Percentiles rank a stretch among this genome's conserved stretches.
Conservation (phyloP, 2,113 vertebrate species). For the Plestiodon gilberti region DNA sequence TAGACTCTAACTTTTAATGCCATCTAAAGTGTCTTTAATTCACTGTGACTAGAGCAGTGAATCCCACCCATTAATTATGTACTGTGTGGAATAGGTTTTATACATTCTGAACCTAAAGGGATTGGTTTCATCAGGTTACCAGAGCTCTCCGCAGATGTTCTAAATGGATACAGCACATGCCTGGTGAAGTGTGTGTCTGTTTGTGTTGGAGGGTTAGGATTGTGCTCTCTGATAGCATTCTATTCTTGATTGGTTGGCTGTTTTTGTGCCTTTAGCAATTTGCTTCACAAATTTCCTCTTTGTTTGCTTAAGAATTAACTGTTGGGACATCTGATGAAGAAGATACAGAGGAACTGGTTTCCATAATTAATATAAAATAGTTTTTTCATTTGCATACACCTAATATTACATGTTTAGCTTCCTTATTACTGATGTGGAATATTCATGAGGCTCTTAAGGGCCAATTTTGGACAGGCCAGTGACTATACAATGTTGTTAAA, state of each 20-base stretch:
- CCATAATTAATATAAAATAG: neutral
- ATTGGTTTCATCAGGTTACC: neutral
- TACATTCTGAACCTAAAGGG: neutral
- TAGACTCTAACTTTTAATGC: neutral
- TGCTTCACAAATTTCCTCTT: neutral
- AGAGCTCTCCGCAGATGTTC: neutral
- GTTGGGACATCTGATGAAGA: neutral
- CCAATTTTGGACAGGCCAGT: neutral
- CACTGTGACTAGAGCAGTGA: neutral
- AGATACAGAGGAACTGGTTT: neutral
- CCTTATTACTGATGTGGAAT: neutral
- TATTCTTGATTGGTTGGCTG: neutral
- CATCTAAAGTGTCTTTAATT: neutral
- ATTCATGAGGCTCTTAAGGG: neutral
- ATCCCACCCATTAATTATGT: neutral
- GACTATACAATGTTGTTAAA: neutral
- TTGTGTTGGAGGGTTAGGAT: neutral
- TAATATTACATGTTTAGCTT: neutral
- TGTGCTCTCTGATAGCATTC: neutral
- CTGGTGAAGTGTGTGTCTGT: no score
- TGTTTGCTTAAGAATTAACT: neutral
- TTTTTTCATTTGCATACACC: neutral
- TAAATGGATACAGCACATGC: neutral
- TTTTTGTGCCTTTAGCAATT: neutral
- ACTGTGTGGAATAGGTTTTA: neutral